These are phyloP conservation scores for Ctenodactylus gundi DNA, from an alignment of 2,113 vertebrate genomes.

Conservation along the genomic window DNA sequence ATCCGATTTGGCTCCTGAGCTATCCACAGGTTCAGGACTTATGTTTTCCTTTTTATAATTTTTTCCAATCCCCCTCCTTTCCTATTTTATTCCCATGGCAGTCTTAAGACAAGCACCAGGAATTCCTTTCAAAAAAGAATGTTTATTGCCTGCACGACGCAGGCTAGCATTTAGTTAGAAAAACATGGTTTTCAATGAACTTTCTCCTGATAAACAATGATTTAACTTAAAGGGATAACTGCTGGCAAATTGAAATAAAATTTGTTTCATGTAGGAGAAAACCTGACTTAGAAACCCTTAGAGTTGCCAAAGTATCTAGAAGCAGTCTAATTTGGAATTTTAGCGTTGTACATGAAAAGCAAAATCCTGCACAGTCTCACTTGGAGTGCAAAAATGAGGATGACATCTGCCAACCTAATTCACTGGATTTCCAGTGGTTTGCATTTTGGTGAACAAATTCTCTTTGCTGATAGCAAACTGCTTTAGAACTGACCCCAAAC, in stretches of 20 bases:
- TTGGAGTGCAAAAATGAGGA: background rate
- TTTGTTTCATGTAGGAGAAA: conserved; percentile 57
- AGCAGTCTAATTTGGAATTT: conserved; percentile 34
- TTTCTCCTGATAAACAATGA: conserved; percentile 73
- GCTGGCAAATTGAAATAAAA: conserved; percentile 62
- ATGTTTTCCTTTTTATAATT: background rate
- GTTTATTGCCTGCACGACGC: conserved; percentile 77
- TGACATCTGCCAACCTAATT: background rate
- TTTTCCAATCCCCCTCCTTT: background rate
- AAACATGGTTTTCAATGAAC: conserved; percentile 78
- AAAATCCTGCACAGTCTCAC: background rate
- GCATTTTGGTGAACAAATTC: conserved; percentile 58
- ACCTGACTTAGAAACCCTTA: background rate
- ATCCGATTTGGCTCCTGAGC: conserved; percentile 60
- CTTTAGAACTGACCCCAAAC: conserved; percentile 38
- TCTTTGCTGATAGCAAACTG: background rate
- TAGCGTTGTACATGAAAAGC: conserved; percentile 19
- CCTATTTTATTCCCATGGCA: conserved; percentile 76
- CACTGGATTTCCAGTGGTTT: conserved; percentile 52
- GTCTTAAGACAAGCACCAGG: conserved; percentile 73
- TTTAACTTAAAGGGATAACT: conserved; percentile 72
- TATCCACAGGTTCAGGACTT: conserved; percentile 61
- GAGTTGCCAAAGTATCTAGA: conserved; percentile 9
- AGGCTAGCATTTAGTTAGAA: conserved; percentile 73
- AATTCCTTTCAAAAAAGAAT: conserved; percentile 79